Base-by-base conservation (phyloP, 2,888 invertebrate species). In the Drosophila nr. perissopoda region DNA sequence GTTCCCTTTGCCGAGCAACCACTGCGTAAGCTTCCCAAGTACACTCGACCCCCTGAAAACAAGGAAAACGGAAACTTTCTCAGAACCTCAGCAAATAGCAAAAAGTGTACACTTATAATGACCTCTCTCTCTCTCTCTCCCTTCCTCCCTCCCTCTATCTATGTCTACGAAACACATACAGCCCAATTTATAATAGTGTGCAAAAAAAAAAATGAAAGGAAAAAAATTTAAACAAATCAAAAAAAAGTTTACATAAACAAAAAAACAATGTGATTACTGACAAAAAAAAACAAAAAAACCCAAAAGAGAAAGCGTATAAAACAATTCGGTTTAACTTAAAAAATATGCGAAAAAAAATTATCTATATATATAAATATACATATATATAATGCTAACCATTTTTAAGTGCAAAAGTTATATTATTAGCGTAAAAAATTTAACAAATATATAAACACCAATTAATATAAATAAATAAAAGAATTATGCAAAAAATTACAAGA, bases 381-480 rank as follows among this genome's bases (percentile, higher is more conserved):
- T 27, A 38, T 56, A 49, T 48, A 59, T 68, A 80, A 83, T 68
- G 73, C 88, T 82, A 84, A 89, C 63, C 70, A 82, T 73, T 82
- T 80, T 76, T 88, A 88, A 90, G 80, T 75, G 80, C 69, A 79
- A 78, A 74, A 68, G 71, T 82, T 82, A 82, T 79, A 76, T 86
- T 76, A 76, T 78, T 80, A 83, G 76, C 45, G 18, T 63, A 73
- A 66, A 54, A 61, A 82, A 80, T 60, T 67, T 66, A 72, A 68
- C 25, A 53, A 25, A 69, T 25, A 78, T 25, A 67, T 34, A 62
- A 33, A 48, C 18, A 36, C 31, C 53, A 16, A 69, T 31, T 38
- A 45, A 60, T 38, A 61, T 49, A 60, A 61, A 34, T 40, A 38
- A 58, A 42, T 61, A 77, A 75, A 31, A 59, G 8, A 34, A 57